Base-by-base conservation (phyloP, 30 jellyfish, hydroid and myxozoan species). In the Mastigias papua region DNA sequence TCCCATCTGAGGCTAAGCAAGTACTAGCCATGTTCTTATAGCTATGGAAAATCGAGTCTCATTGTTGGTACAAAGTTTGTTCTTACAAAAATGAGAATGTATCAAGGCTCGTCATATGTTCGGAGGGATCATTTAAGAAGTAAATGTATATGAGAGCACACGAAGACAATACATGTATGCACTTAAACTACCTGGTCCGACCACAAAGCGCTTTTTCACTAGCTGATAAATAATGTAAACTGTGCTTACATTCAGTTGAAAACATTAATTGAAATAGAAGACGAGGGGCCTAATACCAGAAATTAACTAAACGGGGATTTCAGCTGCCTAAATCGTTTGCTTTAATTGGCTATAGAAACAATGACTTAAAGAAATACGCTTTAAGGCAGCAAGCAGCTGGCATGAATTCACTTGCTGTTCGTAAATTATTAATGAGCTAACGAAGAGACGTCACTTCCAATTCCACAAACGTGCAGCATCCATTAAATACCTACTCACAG, bases 131-230 rank as follows among this genome's bases (percentile, higher is more conserved):
- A 37, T 3, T 37, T 37, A 11, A 37, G n/a, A n/a, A n/a, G n/a
- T n/a, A n/a, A n/a, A n/a, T n/a, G n/a, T n/a, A n/a, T n/a, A n/a
- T n/a, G n/a, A n/a, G n/a, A n/a, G n/a, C 11, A 37, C 54, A 11
- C 11, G 54, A 37, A 37, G 54, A 5, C 11, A 37, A 37, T 37
- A 37, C 5, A 37, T 5, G 54, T 37, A 51, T 10, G 67, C 67
- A 51, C 5, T 23, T 51, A 51, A 16, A 8, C 17, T 51, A 51
- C 74, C 3, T 9, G 27, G 42, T 8, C 74, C 42, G 34, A 63
- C 74, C 74, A 23, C 74, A 63, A 27, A 26, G 23, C 74, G 74
- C 35, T 21, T 63, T 63, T 63, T 23, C 23, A 6, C 42, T 63
- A 27, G 19, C 42, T 23, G 1, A 63, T 63, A 42, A 63, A 63